phyloP scores from a whole-genome alignment of 2,113 vertebrate species.

The Xenopus borealis region DNA sequence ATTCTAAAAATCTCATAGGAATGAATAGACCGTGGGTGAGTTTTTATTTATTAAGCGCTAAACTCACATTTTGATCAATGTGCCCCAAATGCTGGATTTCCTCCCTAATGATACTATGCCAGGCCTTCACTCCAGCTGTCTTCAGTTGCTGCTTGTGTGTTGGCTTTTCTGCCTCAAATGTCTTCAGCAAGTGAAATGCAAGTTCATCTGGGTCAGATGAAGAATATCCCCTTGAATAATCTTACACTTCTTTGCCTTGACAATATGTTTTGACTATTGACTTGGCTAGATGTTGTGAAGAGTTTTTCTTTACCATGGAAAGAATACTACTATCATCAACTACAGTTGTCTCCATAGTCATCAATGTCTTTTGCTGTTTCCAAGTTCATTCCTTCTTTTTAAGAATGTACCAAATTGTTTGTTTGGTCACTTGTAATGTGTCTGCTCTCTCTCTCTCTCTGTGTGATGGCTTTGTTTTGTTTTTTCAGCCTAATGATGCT shows the following conservation, averaged over 20 bases:
- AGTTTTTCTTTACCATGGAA: constrained; percentile 1
- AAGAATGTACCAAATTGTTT: not conserved
- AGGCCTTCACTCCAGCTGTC: too few relatives aligned
- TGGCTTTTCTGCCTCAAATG: too few relatives aligned
- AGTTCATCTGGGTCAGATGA: too few relatives aligned
- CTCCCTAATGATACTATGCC: too few relatives aligned
- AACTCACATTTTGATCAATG: too few relatives aligned
- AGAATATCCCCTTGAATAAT: not conserved
- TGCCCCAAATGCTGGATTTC: not conserved
- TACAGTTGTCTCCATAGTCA: not conserved
- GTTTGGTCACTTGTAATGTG: not conserved
- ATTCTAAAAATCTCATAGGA: too few relatives aligned
- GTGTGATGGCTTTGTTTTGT: not conserved
- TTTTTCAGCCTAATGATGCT: not conserved
- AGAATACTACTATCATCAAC: not conserved
- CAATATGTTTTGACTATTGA: not conserved
- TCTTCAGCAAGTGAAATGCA: too few relatives aligned
- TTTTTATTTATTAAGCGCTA: too few relatives aligned
- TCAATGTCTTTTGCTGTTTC: not conserved
- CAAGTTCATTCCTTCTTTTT: not conserved
- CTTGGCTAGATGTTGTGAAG: constrained; percentile 5
- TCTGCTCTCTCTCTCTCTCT: not conserved
- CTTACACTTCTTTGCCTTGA: constrained; percentile 1
- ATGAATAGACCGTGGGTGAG: too few relatives aligned
- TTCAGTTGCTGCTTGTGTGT: too few relatives aligned